These are phyloP conservation scores for Aphelocoma coerulescens DNA, from an alignment of 2,113 vertebrate genomes.

Conservation along the genomic window DNA sequence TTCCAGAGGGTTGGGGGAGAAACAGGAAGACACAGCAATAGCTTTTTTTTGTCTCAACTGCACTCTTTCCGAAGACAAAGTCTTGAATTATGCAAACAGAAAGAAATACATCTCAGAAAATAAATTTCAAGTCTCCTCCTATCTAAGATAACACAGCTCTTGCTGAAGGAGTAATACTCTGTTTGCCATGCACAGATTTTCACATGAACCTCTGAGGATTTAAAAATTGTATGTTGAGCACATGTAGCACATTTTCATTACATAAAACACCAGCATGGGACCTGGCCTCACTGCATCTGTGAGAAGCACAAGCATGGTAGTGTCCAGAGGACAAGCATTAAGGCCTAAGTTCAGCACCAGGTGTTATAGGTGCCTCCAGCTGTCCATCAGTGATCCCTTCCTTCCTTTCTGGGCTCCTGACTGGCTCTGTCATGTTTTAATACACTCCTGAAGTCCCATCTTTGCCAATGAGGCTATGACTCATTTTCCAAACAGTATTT, in stretches of 20 bases:
- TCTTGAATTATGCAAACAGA: background rate
- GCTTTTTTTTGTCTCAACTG: background rate
- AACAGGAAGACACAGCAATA: background rate
- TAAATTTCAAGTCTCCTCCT: background rate
- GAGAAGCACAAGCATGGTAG: background rate
- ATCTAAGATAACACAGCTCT: background rate
- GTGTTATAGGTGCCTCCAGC: background rate
- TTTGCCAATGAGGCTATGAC: background rate
- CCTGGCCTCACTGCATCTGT: background rate
- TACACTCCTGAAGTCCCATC: background rate
- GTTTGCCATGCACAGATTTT: background rate
- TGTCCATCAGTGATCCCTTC: background rate
- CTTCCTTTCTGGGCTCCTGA: background rate
- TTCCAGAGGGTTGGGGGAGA: background rate
- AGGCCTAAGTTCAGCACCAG: background rate
- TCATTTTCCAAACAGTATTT: background rate
- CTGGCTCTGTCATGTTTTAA: background rate
- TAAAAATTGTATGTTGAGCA: background rate
- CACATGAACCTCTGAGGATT: background rate
- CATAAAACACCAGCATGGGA: background rate
- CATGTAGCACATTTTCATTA: background rate
- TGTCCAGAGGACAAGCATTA: background rate
- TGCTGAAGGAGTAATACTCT: background rate
- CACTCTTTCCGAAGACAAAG: background rate
- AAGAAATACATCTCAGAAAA: background rate